Conservation (phyloP, 2,888 invertebrate genomes). For the Amphipoea lucens region DNA sequence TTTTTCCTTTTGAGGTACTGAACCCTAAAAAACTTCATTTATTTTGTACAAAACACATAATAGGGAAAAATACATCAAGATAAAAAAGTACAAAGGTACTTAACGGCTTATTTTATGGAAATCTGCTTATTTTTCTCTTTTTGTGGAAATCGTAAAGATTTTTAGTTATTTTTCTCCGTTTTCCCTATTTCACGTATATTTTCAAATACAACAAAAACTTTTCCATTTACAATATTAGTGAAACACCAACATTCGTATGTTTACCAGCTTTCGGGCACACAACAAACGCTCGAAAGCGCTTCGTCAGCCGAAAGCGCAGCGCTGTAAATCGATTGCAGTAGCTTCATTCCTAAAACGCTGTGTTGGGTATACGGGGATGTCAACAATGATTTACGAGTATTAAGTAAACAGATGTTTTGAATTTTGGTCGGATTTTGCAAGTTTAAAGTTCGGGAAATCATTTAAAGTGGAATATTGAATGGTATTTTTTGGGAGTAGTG, state of each 20-base stretch:
- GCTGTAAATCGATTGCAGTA: conserved; percentile 52
- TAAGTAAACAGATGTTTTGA: conserved; percentile 51
- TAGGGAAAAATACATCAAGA: too few relatives aligned
- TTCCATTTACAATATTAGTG: conserved; percentile 34
- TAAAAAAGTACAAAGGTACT: not conserved
- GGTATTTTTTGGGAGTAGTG: not conserved
- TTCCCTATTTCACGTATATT: not conserved
- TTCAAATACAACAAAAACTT: conserved; percentile 20
- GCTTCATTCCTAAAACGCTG: conserved; percentile 50
- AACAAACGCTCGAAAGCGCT: conserved; percentile 49
- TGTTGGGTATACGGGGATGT: conserved; percentile 28
- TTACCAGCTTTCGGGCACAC: conserved; percentile 43
- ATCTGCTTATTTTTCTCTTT: not conserved
- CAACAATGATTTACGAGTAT: conserved; percentile 55
- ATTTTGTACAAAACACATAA: too few relatives aligned
- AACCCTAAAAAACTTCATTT: too few relatives aligned
- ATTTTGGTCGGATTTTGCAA: conserved; percentile 39
- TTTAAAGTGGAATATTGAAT: not conserved
- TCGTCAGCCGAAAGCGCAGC: conserved; percentile 51
- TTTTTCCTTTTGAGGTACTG: too few relatives aligned
- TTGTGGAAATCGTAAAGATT: not conserved
- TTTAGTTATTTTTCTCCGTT: not conserved
- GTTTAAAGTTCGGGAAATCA: not conserved
- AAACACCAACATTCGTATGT: conserved; percentile 26
- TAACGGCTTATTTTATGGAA: not conserved